Evolutionary conservation across 2,113 vertebrate species (phyloP).

Genomic region (Spheniscus mendiculus): DNA sequence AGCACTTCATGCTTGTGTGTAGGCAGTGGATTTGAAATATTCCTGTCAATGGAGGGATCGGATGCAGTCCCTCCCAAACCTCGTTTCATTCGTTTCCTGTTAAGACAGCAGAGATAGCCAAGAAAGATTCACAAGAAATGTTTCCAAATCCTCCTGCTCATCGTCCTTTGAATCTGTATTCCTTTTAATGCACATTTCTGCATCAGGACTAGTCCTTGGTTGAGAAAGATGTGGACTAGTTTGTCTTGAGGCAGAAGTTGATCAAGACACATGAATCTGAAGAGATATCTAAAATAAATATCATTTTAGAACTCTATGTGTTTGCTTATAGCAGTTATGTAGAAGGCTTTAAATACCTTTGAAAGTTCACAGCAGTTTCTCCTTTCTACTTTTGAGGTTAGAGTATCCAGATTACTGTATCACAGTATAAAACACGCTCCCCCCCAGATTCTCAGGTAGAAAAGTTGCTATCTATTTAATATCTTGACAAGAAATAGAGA

Average conservation of each 20-base stretch:
- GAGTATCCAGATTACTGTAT: not conserved
- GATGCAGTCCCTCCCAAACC: not conserved
- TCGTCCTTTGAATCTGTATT: not conserved
- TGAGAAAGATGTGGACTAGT: not conserved
- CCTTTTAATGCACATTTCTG: not conserved
- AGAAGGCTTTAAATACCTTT: not conserved
- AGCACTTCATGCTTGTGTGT: not conserved
- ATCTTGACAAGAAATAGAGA: constrained; percentile 19
- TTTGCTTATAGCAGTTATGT: not conserved
- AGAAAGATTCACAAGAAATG: not conserved
- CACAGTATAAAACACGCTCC: rapidly evolving
- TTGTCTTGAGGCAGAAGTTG: not conserved
- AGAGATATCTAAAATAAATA: not conserved
- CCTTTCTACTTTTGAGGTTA: not conserved
- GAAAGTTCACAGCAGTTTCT: not conserved
- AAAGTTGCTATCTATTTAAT: not conserved
- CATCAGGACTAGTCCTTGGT: not conserved
- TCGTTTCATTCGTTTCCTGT: not conserved
- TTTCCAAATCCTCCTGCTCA: not conserved
- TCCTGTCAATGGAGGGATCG: not conserved
- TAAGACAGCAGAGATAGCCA: not conserved
- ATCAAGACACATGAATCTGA: not conserved
- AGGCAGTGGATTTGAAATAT: not conserved
- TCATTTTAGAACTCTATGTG: not conserved
- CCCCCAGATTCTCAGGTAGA: not conserved